Base-by-base conservation (phyloP, 2,797 vertebrate genomes). In the Leptoclinus maculatus region DNA sequence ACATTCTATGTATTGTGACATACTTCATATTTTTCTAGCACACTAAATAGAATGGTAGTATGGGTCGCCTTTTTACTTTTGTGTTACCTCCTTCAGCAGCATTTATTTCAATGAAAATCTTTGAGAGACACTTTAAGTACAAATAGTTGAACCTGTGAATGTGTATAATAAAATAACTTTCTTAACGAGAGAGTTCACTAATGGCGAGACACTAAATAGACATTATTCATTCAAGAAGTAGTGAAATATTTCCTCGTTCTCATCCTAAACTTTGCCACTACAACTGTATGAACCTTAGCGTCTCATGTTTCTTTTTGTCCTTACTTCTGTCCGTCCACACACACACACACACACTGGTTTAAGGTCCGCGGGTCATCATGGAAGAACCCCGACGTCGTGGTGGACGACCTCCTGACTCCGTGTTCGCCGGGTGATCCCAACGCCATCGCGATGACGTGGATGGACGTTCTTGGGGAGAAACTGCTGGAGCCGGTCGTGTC, bases 401-500 rank as follows among this genome's bases (percentile, higher is more conserved):
- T 96, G 3, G 95, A 98, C 16, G 96, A 98, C 76, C 92, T 99
- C 57, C 92, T 96, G 78, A 99, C 96, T 1, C 98, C 98, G 0
- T 99, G 97, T 78, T 98, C 96, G 73, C 96, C 97, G 0, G 96
- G 93, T 23, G 98, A 99, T 76, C 93, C 96, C 19, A 89, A 69
- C 19, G 97, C 96, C 72, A 6, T 88, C 12, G 91, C 95, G 90
- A 97, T 99, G 97, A 97, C 97, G 0, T 99, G 97, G 98, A 94
- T 98, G 93, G 96, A 98, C 0, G 95, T 99, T 19, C 95, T 96
- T 23, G 95, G 96, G 10, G 97, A 98, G 74, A 97, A 97, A 86
- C 96, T 99, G 63, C 69, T 97, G 74, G 98, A 99, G 86, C 97
- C 98, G 5, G 74, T 96, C n/a, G 97, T 99, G 83, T 94, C 79